A percentile compares a stretch with the other conserved stretches of the same genome.
These are phyloP conservation scores for Pluvianellus socialis DNA, from an alignment of 2,113 vertebrate species.

Conservation along the genomic window DNA sequence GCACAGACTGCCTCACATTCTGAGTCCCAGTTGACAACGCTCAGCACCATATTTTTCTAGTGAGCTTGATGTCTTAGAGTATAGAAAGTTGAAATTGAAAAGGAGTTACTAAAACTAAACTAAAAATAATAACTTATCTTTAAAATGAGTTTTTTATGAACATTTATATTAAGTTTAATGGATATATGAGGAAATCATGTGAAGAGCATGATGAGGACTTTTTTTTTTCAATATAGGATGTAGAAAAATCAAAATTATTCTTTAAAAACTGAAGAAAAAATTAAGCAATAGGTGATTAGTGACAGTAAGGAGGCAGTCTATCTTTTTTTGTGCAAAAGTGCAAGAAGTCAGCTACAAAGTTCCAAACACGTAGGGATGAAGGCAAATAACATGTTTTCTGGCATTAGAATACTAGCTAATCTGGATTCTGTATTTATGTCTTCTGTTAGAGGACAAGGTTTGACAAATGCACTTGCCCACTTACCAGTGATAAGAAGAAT, in stretches of 20 bases:
- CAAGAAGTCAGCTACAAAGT: not conserved
- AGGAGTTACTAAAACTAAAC: not conserved
- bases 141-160: not conserved
- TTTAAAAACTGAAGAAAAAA: not conserved
- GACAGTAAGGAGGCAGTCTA: not conserved
- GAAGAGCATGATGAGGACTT: not conserved
- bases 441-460: not conserved
- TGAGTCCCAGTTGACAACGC: not conserved
- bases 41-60: not conserved
- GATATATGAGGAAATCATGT: not conserved
- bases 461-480: not conserved
- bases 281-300: not conserved
- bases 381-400: not conserved
- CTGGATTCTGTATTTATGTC: not conserved
- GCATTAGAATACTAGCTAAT: not conserved
- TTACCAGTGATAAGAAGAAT: not conserved
- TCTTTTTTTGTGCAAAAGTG: not conserved
- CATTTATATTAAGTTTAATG: not conserved
- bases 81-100: not conserved
- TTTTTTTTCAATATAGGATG: not conserved
- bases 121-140: not conserved
- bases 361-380: not conserved
- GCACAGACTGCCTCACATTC: not conserved
- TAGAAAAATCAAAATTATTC: not conserved
- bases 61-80: not conserved